Conservation (phyloP, 2,113 vertebrate genomes). For the Copsychus sechellarum region DNA sequence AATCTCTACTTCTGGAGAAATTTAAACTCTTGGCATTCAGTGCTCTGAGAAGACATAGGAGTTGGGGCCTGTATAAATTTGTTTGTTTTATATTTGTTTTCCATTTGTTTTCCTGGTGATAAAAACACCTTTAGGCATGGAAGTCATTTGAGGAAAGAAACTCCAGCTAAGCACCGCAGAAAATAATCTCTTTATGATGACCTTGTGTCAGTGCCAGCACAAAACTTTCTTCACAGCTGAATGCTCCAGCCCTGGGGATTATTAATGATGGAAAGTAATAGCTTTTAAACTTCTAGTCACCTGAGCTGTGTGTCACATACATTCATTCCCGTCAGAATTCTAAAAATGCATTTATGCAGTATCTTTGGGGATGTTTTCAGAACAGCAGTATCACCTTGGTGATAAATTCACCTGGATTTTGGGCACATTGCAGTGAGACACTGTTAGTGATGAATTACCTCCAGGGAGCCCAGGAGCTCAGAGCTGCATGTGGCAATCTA, state of each 20-base stretch:
- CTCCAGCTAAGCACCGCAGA: neutral
- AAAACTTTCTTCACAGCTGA: constrained; percentile 51
- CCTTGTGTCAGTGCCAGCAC: constrained; percentile 32
- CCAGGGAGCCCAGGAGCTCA: neutral
- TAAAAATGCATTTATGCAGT: neutral
- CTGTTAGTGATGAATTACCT: neutral
- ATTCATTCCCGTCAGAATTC: neutral
- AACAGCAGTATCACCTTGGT: neutral
- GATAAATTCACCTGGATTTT: neutral
- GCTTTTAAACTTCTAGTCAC: constrained; percentile 38
- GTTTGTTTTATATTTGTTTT: neutral
- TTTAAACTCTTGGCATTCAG: neutral
- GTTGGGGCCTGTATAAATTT: neutral
- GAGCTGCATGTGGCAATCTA: neutral
- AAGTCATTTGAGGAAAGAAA: neutral
- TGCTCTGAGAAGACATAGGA: neutral
- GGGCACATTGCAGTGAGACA: neutral
- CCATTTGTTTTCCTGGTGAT: neutral
- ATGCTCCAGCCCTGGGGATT: constrained; percentile 21
- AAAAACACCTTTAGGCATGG: neutral
- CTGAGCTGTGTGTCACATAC: neutral
- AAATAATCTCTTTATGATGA: constrained; percentile 54
- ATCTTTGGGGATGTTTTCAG: neutral
- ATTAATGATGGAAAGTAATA: constrained; percentile 54
- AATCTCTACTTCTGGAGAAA: neutral